A percentile compares a stretch with the other conserved stretches of the same genome.
Conservation (phyloP, 2,113 vertebrate genomes). For the Herpetotheres cachinnans region DNA sequence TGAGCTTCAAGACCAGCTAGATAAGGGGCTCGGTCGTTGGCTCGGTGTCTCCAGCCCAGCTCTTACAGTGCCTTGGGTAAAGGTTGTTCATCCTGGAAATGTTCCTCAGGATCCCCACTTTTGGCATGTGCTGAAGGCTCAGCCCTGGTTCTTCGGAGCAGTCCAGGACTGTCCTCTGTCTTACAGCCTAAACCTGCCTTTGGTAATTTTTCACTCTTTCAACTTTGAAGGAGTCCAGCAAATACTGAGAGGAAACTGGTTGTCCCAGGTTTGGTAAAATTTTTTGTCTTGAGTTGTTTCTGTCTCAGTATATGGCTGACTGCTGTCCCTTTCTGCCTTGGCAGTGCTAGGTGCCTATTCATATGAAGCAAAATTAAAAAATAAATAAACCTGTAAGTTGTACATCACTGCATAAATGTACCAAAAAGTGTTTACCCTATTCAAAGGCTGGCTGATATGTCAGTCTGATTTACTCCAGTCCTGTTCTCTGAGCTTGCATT, state of each 20-base stretch:
- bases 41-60: fast-evolving
- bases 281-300: neutral
- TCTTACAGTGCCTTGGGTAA: neutral
- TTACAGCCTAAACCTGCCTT: neutral
- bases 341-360: neutral
- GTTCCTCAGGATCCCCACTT: neutral
- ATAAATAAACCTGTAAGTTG: neutral
- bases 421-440: neutral
- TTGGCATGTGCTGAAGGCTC: neutral
- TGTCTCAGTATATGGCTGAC: neutral
- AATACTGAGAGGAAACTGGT: neutral
- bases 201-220: neutral
- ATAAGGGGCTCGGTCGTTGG: neutral
- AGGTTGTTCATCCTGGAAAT: neutral
- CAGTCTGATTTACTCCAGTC: neutral
- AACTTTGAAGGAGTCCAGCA: neutral
- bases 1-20: neutral
- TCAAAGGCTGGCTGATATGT: neutral
- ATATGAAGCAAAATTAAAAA: neutral
- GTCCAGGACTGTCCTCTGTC: neutral
- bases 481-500: neutral
- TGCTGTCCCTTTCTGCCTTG: neutral
- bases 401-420: neutral
- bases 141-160: neutral
- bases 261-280: neutral